Base-by-base conservation (phyloP, 2,113 vertebrate genomes). In the Eulacestoma nigropectus region DNA sequence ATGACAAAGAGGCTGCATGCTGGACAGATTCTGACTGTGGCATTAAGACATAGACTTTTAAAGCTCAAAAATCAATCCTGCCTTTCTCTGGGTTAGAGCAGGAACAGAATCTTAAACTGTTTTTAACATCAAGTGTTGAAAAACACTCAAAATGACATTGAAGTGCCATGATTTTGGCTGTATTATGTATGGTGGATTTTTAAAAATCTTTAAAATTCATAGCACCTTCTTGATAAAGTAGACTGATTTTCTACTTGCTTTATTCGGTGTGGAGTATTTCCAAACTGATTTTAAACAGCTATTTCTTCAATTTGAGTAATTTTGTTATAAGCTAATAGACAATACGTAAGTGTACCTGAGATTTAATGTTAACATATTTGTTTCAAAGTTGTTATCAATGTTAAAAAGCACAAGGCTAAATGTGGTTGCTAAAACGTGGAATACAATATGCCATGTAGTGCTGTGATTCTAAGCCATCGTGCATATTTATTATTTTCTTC, bases 191-290 rank as follows among this genome's bases (percentile, higher is more conserved):
- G 42, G 33, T 56, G 63, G 22, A 6, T 29, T 95, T 97, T 97
- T 91, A 10, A 1, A 72, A 94, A 97, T 94, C 95, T 96, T 98
- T 98, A 97, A 97, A 97, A 98, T 98, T 98, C 97, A 95, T 85
- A 96, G 89, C 97, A 97, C 95, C 95, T 97, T 97, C 97, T 96
- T 98, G 97, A 97, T 97, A 97, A 98, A 97, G 90, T 97, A 97
- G 93, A 76, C 92, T 97, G 97, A 97, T 98, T 98, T 98, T 97
- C 97, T 92, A 44, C 89, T 96, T 96, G 91, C 95, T 97, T 97
- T 97, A 94, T 98, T 98, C 96, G 42, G 75, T 79, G 84, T 95
- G 94, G 94, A 97, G 87, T 96, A 91, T 97, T 98, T 98, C 96
- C 95, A 96, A 96, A 96, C 94, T 94, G 96, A 97, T 97, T 98